These are phyloP conservation scores for Discoglossus pictus DNA, from an alignment of 2,797 vertebrate species.

Conservation along the genomic window DNA sequence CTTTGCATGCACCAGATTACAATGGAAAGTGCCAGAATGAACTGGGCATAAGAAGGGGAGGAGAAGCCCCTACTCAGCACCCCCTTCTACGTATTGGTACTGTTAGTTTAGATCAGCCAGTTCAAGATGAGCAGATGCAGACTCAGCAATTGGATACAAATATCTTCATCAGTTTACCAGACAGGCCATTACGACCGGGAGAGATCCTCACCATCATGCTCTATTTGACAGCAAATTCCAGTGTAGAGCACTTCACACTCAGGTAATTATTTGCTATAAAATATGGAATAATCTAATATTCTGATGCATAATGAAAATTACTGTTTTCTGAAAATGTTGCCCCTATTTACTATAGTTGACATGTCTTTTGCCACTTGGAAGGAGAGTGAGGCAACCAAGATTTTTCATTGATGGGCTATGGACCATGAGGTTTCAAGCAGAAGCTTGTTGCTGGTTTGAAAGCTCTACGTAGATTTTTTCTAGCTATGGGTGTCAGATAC, in stretches of 20 bases:
- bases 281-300: no score
- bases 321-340: no score
- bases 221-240: conserved; percentile 89
- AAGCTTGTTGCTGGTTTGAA: no score
- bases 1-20: conserved; percentile 78
- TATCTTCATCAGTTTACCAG: conserved; percentile 88
- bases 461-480: no score
- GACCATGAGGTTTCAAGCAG: no score
- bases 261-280: no score
- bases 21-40: conserved; percentile 81
- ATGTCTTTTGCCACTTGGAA: no score
- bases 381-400: no score
- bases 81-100: conserved; percentile 94
- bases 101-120: conserved; percentile 88
- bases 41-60: conserved; percentile 62
- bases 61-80: conserved; percentile 85
- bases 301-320: no score
- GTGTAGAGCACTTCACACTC: conserved; percentile 92
- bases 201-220: conserved; percentile 88
- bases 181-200: conserved; percentile 87
- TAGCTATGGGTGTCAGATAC: no score
- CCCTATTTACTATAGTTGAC: no score
- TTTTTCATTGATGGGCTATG: no score
- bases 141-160: conserved; percentile 90
- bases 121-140: conserved; percentile 77